Evolutionary conservation across 2,797 vertebrate genomes (phyloP), one percentile per base, ranked within the genome.

Genomic region (Lepus townsendii): DNA sequence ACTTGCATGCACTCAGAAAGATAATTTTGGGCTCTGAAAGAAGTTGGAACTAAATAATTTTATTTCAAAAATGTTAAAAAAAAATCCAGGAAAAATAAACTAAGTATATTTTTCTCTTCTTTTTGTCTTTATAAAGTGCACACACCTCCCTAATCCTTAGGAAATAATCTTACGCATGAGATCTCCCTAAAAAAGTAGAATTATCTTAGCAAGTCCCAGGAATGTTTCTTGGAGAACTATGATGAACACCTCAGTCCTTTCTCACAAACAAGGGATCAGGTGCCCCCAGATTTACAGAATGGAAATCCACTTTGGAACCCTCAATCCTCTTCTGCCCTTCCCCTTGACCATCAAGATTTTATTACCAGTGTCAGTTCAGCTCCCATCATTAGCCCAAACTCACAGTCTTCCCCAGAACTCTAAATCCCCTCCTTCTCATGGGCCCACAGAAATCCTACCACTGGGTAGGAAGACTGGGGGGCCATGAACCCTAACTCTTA

Each of bases 51-150:
- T 80, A 92, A 90, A 83, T 71, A 38, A 54, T 1, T 95, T 66
- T 88, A 11, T 85, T 85, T 92, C 66, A n/a, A 57, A 96, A 96
- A 76, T 47, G 54, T 35, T 35, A 90, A 91, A 85, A 78, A 78
- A 92, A 13, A 93, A 83, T 65, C 54, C 91, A 92, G 38, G 2
- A 83, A 92, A 90, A 85, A 90, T 83, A 96, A 96, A 92, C 79
- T 69, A 77, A 83, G 3, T 69, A 57, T 47, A 27, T 38, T 73
- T 84, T 87, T 35, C 82, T 38, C 6, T 62, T 38, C 4, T 20
- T 65, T 22, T 16, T 22, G 42, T 90, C 77, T 79, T 69, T n/a
- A 73, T 65, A 91, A 86, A 87, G 62, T 62, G 32, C 32, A 50
- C 17, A 91, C 57, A 69, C 66, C 83, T 30, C 4, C 71, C 52